Base-by-base conservation (phyloP, 2,888 invertebrate genomes). In the Hydrotaea diabolus region DNA sequence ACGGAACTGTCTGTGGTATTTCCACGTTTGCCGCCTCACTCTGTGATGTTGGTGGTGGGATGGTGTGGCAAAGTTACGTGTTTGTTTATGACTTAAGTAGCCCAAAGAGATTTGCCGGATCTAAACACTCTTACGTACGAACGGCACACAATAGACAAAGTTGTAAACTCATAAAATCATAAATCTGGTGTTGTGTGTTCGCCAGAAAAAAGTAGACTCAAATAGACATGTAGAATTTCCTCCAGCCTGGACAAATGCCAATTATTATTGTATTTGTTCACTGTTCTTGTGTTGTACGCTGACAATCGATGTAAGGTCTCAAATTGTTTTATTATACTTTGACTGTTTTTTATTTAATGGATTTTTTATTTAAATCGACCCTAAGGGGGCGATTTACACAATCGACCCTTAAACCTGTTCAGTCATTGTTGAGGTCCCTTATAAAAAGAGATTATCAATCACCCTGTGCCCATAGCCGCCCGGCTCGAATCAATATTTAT, bases 21-120 rank as follows among this genome's bases (percentile, higher is more conserved):
- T 39, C 36, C 0, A 64, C 43, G n/a, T 66, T 11, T 66, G 39
- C 64, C 62, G 64, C 26, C 23, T 0, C 31, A 62, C 15, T 62
- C 15, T 36, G 36, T 66, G 66, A 66, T 66, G 66, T 59, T 13
- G 57, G 9, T 21, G 21, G 21, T 57, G 57, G 9, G 21, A 8
- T 57, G 21, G 23, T 59, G 23, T 79, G 5, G 2, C 11, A 76
- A 85, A 79, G 81, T 85, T 82, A 77, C 77, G 76, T 85, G 79
- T 82, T 85, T 82, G 85, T 82, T 85, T 82, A 82, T 78, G 71
- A 57, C 72, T 85, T 85, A 85, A 85, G 85, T 85, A 83, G 85
- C 85, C 85, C 82, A 80, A 82, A 80, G 85, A 85, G 85, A 83
- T 80, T 85, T 78, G 69, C 46, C 36, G 31, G 8, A 73, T 31